phyloP scores from a whole-genome alignment of 2,797 vertebrate species.

The Basileuterus tristriatus region DNA sequence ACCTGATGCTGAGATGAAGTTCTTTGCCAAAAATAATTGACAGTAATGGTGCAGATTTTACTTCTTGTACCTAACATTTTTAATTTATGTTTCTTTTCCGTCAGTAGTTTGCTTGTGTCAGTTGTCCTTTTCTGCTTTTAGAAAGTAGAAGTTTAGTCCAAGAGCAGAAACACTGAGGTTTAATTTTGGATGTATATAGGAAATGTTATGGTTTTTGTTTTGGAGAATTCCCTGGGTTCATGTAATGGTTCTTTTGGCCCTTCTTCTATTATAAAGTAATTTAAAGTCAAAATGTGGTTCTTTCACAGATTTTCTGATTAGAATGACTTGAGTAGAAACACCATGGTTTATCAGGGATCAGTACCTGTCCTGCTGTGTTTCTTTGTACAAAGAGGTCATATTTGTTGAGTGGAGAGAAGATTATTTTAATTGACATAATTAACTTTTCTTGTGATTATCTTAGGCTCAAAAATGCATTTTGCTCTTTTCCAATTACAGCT shows the following conservation, averaged over 20 bases:
- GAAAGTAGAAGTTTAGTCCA: neutral
- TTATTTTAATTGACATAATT: conserved; percentile 76
- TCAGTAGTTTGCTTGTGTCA: neutral
- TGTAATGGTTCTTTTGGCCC: neutral
- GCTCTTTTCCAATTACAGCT: conserved; percentile 51
- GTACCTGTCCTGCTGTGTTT: neutral
- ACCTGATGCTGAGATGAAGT: neutral
- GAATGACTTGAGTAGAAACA: neutral
- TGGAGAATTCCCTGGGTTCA: neutral
- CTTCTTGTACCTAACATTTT: neutral
- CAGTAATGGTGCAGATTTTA: neutral
- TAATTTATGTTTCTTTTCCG: neutral
- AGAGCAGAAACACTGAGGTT: neutral
- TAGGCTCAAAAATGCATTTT: conserved; percentile 55
- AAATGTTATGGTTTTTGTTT: neutral
- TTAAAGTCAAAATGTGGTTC: neutral
- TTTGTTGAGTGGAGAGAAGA: conserved; percentile 59
- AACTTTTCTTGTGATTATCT: conserved; percentile 68
- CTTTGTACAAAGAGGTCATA: conserved; percentile 47
- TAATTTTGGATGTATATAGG: neutral
- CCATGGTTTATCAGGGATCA: neutral
- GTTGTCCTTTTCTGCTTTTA: neutral
- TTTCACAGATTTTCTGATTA: neutral
- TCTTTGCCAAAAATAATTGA: neutral
- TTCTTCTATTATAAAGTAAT: neutral